Base-by-base conservation (phyloP, 1,140 invertebrate genomes). In the Lanistes nyassanus region DNA sequence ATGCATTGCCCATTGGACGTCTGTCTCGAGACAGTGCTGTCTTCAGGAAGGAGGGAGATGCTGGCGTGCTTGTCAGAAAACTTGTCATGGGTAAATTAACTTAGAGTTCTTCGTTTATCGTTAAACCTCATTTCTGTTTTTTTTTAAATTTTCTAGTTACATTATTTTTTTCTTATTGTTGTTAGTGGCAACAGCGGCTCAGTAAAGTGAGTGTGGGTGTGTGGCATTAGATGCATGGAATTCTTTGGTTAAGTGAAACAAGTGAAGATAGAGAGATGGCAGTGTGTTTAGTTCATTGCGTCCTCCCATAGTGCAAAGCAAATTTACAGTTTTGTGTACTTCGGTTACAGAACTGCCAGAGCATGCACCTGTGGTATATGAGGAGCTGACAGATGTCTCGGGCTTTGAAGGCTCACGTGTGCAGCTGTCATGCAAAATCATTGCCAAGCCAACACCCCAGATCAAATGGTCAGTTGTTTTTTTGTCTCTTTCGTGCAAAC, bases 1-100 rank as follows among this genome's bases (percentile, higher is more conserved):
- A 88, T 76, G 81, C 84, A 42, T 78, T 88, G 51, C 85, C 86
- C 0, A 86, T 88, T 71, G 87, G 87, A 23, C 81, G 84, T n/a
- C 74, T 88, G 34, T 83, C 87, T n/a, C 76, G 85, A 53, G 81
- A 85, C 76, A 86, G 87, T 67, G 84, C 87, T 62, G 81, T 87
- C 80, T 88, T 88, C 81, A 84, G 86, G 68, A 84, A 83, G 55
- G 83, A 87, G 66, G 83, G 84, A 42, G 83, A 84, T 34, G 62
- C 79, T n/a, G 87, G 86, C n/a, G 79, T 86, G 16, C 76, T 88
- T 36, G 82, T 84, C 37, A 83, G 86, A 75, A 82, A 87, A 68
- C 81, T 88, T 68, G 78, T 84, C 56, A 83, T 88, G 83, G 87
- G 87, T 88, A 76, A 69, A 84, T 78, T 16, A n/a, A 29, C 13